Evolutionary conservation across 2,113 vertebrate species (phyloP).

Genomic region (Forbesichthys agassizii): DNA sequence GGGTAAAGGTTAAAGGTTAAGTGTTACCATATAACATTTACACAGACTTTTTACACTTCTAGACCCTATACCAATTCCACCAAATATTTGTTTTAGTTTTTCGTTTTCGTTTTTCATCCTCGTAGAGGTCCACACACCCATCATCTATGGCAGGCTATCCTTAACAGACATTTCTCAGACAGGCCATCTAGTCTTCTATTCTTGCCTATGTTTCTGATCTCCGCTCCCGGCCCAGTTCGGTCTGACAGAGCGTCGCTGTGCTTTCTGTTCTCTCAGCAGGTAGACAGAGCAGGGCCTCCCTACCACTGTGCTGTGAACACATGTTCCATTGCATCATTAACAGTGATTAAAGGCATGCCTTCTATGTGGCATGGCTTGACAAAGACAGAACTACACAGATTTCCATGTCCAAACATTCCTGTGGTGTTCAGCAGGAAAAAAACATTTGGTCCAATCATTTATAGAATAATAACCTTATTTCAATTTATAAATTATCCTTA

Average conservation of each 20-base stretch:
- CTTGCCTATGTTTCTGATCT: not conserved
- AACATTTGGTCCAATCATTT: not conserved
- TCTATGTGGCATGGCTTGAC: constrained; percentile 27
- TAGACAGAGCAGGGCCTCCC: constrained; percentile 16
- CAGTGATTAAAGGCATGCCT: constrained; percentile 67
- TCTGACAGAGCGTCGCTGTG: not conserved
- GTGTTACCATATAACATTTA: not conserved
- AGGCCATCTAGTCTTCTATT: not conserved
- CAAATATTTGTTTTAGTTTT: not conserved
- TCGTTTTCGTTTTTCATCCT: not conserved
- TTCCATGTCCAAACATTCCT: not conserved
- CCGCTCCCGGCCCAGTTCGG: not conserved
- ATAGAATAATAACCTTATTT: not conserved
- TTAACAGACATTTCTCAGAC: not conserved
- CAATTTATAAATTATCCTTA: too few relatives aligned
- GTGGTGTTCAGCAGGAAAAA: not conserved
- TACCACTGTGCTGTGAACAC: not conserved
- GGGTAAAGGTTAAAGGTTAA: too few relatives aligned
- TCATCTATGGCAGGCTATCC: not conserved
- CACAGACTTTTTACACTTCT: not conserved
- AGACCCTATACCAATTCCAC: not conserved
- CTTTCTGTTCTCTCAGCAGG: constrained; percentile 35
- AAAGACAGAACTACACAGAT: not conserved
- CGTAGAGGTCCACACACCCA: not conserved
- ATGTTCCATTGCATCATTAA: constrained; percentile 60